Conservation (phyloP, 2,797 vertebrate genomes). For the Falco berigora region DNA sequence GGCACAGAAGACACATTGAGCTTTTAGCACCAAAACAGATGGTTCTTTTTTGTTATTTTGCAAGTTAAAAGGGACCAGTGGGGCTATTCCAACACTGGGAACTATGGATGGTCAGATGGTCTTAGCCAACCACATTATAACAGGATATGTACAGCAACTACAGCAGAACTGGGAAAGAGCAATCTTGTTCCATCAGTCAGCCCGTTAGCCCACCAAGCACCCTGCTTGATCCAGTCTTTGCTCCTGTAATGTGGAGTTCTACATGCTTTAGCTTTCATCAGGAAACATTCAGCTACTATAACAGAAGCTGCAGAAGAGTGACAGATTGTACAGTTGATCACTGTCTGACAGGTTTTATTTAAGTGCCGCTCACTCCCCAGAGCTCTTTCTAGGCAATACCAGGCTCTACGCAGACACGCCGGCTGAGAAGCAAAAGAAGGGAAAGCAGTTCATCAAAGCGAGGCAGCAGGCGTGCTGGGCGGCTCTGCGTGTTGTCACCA, state of each 20-base stretch:
- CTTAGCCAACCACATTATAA: background rate
- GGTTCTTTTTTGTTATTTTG: background rate
- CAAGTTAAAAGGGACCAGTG: background rate
- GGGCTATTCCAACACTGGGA: background rate
- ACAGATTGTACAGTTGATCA: conserved; percentile 24
- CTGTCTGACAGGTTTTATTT: conserved; percentile 51
- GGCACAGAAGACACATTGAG: background rate
- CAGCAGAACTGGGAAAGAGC: background rate
- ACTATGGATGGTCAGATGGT: background rate
- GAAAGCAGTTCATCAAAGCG: background rate
- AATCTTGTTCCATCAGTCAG: background rate
- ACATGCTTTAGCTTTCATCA: background rate
- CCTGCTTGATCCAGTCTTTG: background rate
- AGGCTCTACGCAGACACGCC: background rate
- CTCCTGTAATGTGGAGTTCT: background rate
- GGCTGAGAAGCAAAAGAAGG: background rate
- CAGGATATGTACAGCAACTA: background rate
- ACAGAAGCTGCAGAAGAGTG: conserved; percentile 23
- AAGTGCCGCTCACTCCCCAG: background rate
- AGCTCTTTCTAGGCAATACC: background rate
- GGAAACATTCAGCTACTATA: background rate
- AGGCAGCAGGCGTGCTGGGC: background rate
- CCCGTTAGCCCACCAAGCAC: background rate
- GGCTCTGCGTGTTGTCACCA: background rate
- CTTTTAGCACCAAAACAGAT: background rate